phyloP scores from a whole-genome alignment of 2,797 vertebrate species.

The Huso huso region DNA sequence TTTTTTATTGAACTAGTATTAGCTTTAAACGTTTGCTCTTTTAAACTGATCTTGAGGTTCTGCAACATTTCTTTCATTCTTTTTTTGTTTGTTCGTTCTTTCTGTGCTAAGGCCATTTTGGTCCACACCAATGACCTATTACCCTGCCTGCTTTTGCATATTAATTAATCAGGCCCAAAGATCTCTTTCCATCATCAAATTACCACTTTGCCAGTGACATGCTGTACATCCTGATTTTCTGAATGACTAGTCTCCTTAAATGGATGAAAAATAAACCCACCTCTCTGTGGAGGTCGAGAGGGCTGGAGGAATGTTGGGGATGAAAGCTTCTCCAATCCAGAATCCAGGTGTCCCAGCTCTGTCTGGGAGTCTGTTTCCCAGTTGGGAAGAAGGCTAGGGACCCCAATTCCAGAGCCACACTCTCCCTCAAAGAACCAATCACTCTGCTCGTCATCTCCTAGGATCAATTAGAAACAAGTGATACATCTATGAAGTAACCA shows the following conservation, averaged over 20 bases:
- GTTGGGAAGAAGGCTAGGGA: slow-evolving; percentile 67
- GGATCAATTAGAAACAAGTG: slow-evolving; percentile 13
- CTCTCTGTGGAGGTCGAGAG: slow-evolving; percentile 68
- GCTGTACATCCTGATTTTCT: too few relatives aligned
- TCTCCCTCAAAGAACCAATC: slow-evolving; percentile 96
- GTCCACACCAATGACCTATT: too few relatives aligned
- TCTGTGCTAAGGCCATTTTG: too few relatives aligned
- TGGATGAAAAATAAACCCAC: slow-evolving; percentile 39
- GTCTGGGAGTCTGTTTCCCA: slow-evolving; percentile 74
- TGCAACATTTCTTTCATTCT: too few relatives aligned
- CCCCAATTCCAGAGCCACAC: slow-evolving; percentile 72
- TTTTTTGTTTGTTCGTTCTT: too few relatives aligned
- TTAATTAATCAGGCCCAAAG: too few relatives aligned
- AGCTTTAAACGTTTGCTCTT: too few relatives aligned
- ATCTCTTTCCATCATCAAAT: too few relatives aligned
- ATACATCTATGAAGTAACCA: neutral
- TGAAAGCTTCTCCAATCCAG: slow-evolving; percentile 58
- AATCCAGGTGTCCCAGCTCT: slow-evolving; percentile 64
- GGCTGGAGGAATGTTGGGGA: slow-evolving; percentile 75
- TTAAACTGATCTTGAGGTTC: too few relatives aligned
- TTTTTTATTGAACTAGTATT: too few relatives aligned
- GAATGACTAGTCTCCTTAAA: neutral
- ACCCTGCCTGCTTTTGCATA: too few relatives aligned
- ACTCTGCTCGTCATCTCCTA: slow-evolving; percentile 90
- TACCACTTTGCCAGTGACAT: too few relatives aligned